Base-by-base conservation (phyloP, 2,113 vertebrate species). In the Rhadina sibilatrix region DNA sequence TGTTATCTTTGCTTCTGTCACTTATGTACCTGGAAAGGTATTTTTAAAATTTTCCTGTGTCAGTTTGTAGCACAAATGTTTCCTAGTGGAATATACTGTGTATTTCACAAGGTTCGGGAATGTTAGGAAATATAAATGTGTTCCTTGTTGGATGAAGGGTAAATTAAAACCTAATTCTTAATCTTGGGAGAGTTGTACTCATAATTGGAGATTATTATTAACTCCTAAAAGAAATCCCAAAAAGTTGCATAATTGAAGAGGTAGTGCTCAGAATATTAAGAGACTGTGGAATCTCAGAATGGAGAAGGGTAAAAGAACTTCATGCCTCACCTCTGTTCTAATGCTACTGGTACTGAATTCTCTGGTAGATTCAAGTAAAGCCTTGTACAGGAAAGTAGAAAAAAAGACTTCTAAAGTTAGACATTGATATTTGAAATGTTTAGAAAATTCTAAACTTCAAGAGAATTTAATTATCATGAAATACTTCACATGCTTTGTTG, bases 1-100 rank as follows among this genome's bases (percentile, higher is more conserved):
- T 64, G 6, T 52, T 69, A 20, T 18, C 46, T 71, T 87, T 72
- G 13, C 19, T 44, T 80, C 30, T 42, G 24, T 53, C 23, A 50
- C 0, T 0, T 49, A 23, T 30, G 12, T 77, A 25, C 12, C 11
- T 25, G 24, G 16, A 25, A 75, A 63, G 21, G 19, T 64, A 9
- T 2, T n/a, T 59, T 83, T n/a, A 16, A 76, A 56, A 35, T 54
- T 20, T 54, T 72, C 71, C 25, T 27, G 1, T 46, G 42, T 78
- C 22, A 28, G 16, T 85, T 78, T 44, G 9, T 84, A 65, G 37
- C 30, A 35, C 18, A 79, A 64, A 64, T n/a, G 14, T 22, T 78
- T 52, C 8, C 6, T 42, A 28, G 13, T 50, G 13, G 17, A 50
- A 16, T 33, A 40, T 50, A 27, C 7, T 12, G 14, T 42, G 16